Evolutionary conservation across 53 echinoderm and acorn worm genomes (phyloP), one percentile per base, ranked within the genome.

Genomic region (Echinometra lucunter): DNA sequence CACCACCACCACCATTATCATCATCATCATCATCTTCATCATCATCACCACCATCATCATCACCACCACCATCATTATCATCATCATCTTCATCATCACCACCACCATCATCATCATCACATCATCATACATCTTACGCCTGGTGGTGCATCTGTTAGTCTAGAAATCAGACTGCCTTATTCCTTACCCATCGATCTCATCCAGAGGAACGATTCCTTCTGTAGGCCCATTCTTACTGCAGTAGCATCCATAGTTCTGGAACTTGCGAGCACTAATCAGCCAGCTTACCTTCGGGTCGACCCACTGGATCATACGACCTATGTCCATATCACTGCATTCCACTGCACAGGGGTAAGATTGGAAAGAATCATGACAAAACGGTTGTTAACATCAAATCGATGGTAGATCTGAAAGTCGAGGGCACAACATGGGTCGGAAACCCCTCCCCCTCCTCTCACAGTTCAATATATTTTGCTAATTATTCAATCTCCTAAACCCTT

Each of bases 221-320:
- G 53, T 32, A 49, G 49, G 49, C 17, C 12, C 27, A 7, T 49
- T 56, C 55, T 88, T 21, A 56, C 30, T 49, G 32, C 88, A 88
- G 88, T 88, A 56, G 3, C 88, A 88, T 1, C 88, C 88, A 32
- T 88, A 88, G 53, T 88, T 88, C 55, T 88, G 49, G 88, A 88
- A 88, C 34, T 88, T 88, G 27, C 49, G 49, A 55, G 88, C 88
- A 35, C 88, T 28, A 55, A 88, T 53, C 28, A 88, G 49, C 88
- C 88, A 88, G 49, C 49, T 25, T 13, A 88, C 88, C 17, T 53
- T 56, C 1, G 49, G 55, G 34, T 49, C 88, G 3, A 55, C 55
- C 49, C 49, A 88, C 6, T 10, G 11, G 2, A 88, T 88, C 88
- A 88, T 88, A 12, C 37, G 49, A 15, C 88, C 88, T 28, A 88